phyloP scores from a whole-genome alignment of 1,140 invertebrate species.

The Trinorchestia longiramus region DNA sequence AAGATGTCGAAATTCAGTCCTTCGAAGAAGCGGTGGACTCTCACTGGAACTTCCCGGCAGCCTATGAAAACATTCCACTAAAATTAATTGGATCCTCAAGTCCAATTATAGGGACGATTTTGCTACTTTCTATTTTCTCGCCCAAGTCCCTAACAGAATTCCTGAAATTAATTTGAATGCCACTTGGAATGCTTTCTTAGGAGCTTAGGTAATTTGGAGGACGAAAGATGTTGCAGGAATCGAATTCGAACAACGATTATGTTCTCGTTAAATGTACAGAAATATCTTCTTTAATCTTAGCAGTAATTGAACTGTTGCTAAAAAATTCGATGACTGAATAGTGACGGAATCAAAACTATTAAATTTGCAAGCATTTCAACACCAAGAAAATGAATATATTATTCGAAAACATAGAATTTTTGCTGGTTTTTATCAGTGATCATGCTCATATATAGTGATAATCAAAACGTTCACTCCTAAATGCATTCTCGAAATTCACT shows the following conservation, averaged over 20 bases:
- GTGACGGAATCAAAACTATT: background rate
- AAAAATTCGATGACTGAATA: background rate
- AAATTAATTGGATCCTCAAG: background rate
- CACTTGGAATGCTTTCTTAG: background rate
- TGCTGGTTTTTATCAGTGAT: too few relatives aligned
- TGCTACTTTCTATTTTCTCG: conserved; percentile 8
- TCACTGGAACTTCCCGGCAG: background rate
- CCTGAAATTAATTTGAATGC: background rate
- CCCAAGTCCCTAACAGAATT: background rate
- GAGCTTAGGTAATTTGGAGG: background rate
- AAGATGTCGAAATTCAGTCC: background rate
- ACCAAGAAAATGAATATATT: too few relatives aligned
- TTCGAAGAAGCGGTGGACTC: background rate
- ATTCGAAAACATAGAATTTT: too few relatives aligned
- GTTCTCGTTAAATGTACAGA: background rate
- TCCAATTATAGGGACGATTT: conserved; percentile 8
- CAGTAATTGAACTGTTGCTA: background rate
- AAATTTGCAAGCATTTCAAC: background rate
- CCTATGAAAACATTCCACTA: conserved; percentile 8
- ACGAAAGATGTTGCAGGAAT: background rate
- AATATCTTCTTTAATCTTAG: background rate
- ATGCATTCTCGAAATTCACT: too few relatives aligned
- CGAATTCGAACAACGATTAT: conserved; percentile 1
- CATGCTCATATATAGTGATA: too few relatives aligned
- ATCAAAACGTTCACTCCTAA: too few relatives aligned